These are phyloP conservation scores for Bos indicus DNA, from an alignment of 2,113 vertebrate genomes.

Conservation along the genomic window DNA sequence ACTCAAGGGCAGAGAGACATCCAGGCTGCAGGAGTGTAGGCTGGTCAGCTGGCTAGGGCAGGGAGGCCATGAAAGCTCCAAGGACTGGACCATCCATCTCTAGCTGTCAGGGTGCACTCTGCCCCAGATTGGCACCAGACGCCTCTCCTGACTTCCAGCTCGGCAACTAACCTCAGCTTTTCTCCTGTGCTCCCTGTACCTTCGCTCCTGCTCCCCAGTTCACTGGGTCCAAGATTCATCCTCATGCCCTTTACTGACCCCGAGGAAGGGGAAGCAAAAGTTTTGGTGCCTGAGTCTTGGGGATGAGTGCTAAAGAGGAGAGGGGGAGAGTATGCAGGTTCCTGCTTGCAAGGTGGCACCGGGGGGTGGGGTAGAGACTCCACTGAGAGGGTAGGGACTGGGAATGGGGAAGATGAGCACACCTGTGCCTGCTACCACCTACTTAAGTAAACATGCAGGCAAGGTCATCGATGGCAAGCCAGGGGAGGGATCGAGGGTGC, in stretches of 20 bases:
- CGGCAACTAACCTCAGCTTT: neutral
- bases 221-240: neutral
- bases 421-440: too few relatives aligned
- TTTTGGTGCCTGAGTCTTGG: neutral
- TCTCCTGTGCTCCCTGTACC: accelerated
- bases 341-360: neutral
- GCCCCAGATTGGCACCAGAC: neutral
- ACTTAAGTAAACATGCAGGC: neutral
- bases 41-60: neutral
- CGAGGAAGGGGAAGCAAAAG: too few relatives aligned
- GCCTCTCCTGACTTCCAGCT: neutral
- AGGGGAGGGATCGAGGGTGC: neutral
- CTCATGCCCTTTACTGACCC: neutral
- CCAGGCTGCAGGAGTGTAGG: neutral
- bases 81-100: neutral
- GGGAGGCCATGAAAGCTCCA: neutral
- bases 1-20: neutral
- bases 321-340: neutral
- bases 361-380: neutral
- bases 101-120: neutral
- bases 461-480: neutral
- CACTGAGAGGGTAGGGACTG: neutral
- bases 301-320: neutral
- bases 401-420: neutral
- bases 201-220: neutral